Base-by-base conservation (phyloP, 2,888 invertebrate species). In the Pogonocherus hispidulus region DNA sequence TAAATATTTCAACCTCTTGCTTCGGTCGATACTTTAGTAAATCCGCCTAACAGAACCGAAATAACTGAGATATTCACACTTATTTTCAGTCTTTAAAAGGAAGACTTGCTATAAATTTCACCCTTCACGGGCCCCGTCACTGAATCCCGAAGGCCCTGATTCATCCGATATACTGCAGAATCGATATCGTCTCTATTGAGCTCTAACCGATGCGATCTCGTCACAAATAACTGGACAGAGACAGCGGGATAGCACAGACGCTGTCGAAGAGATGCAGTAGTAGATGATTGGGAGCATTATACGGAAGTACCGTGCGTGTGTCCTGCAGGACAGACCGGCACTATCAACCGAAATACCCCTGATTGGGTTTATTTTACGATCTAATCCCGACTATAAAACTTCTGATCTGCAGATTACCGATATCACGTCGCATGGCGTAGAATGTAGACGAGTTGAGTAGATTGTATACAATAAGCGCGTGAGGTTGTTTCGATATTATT, bases 141-240 rank as follows among this genome's bases (percentile, higher is more conserved):
- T 19, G n/a, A 62, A 20, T 20, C 9, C 37, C 20, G 65, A 49
- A 56, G 49, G 65, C 20, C 47, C 37, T 16, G 55, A 35, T 65
- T 47, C 65, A 41, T 57, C 51, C 37, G 49, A 55, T 55, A 51
- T 49, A 49, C 65, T 57, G 51, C 65, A 18, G 59, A 67, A 67
- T 67, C 67, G 67, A 67, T 67, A 67, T 47, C 59, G 47, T 60
- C 66, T 66, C 66, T 51, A 66, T 60, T 65, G 65, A 65, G 65
- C 65, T 65, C 62, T 60, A 67, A 62, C 52, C 52, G 67, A 67
- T 63, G 62, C 67, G 67, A 67, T 67, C 62, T 60, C 54, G 67
- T 67, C 67, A 37, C 66, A 66, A 66, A 67, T 67, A 62, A 62
- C 60, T 63, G 67, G 67, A 67, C 67, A 67, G 67, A 63, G 67